Base-by-base conservation (phyloP, 2,113 vertebrate genomes). In the Heterochromis multidens region DNA sequence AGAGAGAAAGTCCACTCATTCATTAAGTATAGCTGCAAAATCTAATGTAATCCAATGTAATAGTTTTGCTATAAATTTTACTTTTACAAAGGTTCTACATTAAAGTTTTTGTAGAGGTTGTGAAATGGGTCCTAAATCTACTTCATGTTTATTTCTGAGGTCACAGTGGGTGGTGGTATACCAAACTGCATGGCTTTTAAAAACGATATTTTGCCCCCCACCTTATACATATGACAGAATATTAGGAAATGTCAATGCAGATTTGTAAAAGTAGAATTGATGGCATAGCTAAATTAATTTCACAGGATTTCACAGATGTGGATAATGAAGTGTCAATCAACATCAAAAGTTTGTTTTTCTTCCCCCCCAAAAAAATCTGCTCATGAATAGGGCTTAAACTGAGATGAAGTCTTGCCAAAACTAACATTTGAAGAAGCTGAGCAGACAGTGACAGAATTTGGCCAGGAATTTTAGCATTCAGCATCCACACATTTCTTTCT, bases 351-450 rank as follows among this genome's bases (percentile, higher is more conserved):
- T 52, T 72, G 25, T 72, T 29, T 49, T 16, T 43, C 14, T 5
- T 4, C 13, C 16, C 46, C 13, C 14, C 46, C 13, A 23, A 72
- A 72, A 72, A n/a, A 54, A 74, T 74, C 70, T 74, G 70, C 27
- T 74, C 46, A 74, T 52, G 46, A 74, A 74, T 74, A 74, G 46
- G 46, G 19, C 46, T 25, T 19, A 46, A 77, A 61, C 13, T 13
- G 14, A 54, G 21, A 85, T 16, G 40, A 33, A 59, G 25, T 17
- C 23, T 25, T 84, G 85, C 79, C 85, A 88, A 74, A 62, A 35
- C 79, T 4, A 79, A 52, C 76, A 76, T 87, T 86, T 79, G 70
- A 74, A 54, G 85, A 88, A 58, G 52, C 59, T n/a, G 78, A 80
- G 56, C 61, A 40, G 88, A 80, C 63, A 19, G 72, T 43, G 80